Conservation (phyloP, 2,797 vertebrate genomes). For the Telmatherina bonti region DNA sequence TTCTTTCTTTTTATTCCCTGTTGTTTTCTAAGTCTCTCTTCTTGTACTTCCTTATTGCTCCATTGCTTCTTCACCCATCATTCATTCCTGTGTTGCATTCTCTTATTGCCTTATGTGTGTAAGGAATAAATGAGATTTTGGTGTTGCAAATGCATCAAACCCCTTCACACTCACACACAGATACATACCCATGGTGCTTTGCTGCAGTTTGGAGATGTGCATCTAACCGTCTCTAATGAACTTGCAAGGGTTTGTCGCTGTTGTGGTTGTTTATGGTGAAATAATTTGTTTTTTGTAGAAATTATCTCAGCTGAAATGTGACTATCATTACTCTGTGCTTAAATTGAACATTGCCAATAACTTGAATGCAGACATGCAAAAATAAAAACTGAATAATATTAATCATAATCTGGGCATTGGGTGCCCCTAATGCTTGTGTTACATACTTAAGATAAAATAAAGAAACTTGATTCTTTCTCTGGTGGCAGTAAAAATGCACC, state of each 20-base stretch:
- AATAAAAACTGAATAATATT: slow-evolving; percentile 62
- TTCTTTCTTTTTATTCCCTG: slow-evolving; percentile 38
- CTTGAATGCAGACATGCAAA: slow-evolving; percentile 39
- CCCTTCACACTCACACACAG: slow-evolving; percentile 1
- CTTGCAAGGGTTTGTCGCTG: slow-evolving; percentile 52
- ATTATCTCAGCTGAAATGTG: slow-evolving; percentile 59
- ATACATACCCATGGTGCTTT: slow-evolving; percentile 59
- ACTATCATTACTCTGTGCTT: slow-evolving; percentile 64
- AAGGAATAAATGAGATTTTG: slow-evolving; percentile 68
- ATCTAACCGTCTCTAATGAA: slow-evolving; percentile 77
- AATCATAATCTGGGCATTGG: slow-evolving; percentile 31
- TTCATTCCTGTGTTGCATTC: slow-evolving; percentile 58
- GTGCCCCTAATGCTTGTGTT: slow-evolving; percentile 34
- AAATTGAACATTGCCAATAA: slow-evolving; percentile 56
- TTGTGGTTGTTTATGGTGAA: slow-evolving; percentile 62
- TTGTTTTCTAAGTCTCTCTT: slow-evolving; percentile 59
- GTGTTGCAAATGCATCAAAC: slow-evolving; percentile 63
- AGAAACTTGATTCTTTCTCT: not conserved
- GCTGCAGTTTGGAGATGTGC: slow-evolving; percentile 66
- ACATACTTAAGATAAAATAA: not conserved
- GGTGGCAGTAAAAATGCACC: slow-evolving; percentile 2
- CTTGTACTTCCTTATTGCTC: slow-evolving; percentile 57
- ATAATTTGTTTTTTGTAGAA: slow-evolving; percentile 72
- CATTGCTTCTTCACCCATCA: slow-evolving; percentile 65
- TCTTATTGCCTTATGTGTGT: slow-evolving; percentile 58